These are phyloP conservation scores for Caenorhabditis inopinata DNA, from an alignment of 1,140 invertebrate species.

Conservation along the genomic window DNA sequence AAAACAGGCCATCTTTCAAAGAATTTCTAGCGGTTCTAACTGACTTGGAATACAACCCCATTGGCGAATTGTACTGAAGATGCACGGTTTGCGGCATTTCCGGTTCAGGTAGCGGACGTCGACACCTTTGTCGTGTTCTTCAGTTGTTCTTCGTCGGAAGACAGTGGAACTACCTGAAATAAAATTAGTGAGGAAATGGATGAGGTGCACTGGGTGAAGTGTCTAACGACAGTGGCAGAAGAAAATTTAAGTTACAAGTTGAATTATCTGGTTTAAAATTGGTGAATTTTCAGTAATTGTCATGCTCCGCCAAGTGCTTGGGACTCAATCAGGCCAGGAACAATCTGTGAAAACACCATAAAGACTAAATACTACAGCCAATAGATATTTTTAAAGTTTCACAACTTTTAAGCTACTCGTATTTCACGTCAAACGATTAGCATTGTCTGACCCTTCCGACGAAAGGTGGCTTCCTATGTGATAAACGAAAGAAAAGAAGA, in stretches of 20 bases:
- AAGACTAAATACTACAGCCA: too few species aligned
- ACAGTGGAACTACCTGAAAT: not conserved
- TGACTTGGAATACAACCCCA: constrained; percentile 51
- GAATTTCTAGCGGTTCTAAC: too few species aligned
- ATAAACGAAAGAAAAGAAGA: constrained; percentile 7
- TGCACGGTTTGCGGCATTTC: constrained; percentile 47
- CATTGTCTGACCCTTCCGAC: not conserved
- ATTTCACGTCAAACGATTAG: constrained; percentile 14
- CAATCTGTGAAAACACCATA: too few species aligned
- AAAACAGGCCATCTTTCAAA: too few species aligned
- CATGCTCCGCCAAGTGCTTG: too few species aligned
- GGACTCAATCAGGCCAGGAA: too few species aligned
- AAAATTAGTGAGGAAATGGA: too few species aligned
- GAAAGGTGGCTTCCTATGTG: not conserved
- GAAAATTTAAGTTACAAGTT: too few species aligned
- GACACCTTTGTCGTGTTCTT: not conserved
- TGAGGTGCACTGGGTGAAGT: too few species aligned
- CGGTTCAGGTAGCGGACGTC: constrained; percentile 18
- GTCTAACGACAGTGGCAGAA: too few species aligned
- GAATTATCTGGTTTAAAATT: too few species aligned
- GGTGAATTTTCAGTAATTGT: too few species aligned
- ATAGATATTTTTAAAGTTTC: constrained; percentile 9
- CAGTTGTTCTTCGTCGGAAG: not conserved
- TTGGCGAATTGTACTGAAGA: constrained; percentile 54
- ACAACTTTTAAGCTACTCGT: not conserved